Base-by-base conservation (phyloP, 2,888 invertebrate species). In the Drosophila diplacantha region DNA sequence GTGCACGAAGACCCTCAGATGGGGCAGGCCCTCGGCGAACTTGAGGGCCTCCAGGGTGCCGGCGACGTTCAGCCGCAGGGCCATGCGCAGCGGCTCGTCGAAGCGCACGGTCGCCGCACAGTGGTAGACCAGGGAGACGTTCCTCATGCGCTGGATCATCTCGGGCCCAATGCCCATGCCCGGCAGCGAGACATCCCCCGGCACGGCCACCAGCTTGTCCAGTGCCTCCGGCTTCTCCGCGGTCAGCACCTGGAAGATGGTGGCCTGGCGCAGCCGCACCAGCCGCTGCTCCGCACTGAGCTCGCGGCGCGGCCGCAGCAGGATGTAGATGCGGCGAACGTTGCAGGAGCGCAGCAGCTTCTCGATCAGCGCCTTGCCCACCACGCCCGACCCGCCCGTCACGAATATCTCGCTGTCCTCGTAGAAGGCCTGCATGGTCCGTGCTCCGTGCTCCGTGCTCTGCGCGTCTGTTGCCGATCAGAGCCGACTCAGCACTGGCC, bases 321-420 rank as follows among this genome's bases (percentile, higher is more conserved):
- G 89, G 8, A 96, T 76, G 85, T 94, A 97, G 65, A 98, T 92
- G 53, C 90, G 91, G 35, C 91, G 90, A 14, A 97, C 85, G 3
- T 92, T 92, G 83, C 96, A 96, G 5, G 94, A 94, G 75, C 96
- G 91, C 4, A 97, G 88, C 4, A 98, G 88, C 87, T 97, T 97
- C 87, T 97, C 97, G 6, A 97, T 90, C 20, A 97, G 87, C 0
- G 95, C 93, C 89, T 97, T 97, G 0, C 97, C 97, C 86, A 97
- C 91, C 83, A 96, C 97, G 89, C 91, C 91, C 24, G 95, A 94
- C 0, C 92, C 95, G 3, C 97, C 96, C 0, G 96, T 96, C 2
- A 97, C 90, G 49, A 97, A 93, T 20, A 96, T 89, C 16, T 91
- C 92, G 69, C 92, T 91, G 12, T 91, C 92, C 29, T 90, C 89